Percentiles rank a stretch among this genome's conserved stretches.
phyloP scores from a whole-genome alignment of 1,140 invertebrate genomes.

The Trichogramma pretiosum region DNA sequence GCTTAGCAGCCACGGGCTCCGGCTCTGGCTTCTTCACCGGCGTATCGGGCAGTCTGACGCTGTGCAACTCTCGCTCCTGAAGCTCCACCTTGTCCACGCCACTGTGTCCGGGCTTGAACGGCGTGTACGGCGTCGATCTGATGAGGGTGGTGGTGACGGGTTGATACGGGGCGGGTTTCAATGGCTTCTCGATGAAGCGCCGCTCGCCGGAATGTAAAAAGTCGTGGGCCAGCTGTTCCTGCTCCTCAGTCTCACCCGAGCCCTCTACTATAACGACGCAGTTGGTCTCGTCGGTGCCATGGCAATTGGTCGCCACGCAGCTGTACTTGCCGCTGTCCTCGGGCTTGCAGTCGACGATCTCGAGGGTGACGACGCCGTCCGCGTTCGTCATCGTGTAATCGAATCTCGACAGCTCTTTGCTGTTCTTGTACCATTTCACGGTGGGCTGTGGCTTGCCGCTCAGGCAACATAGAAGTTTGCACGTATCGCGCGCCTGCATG shows the following conservation, averaged over 20 bases:
- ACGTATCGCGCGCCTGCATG: conserved; percentile 89
- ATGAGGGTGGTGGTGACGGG: conserved; percentile 41
- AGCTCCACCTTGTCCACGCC: conserved; percentile 18
- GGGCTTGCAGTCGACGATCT: conserved; percentile 89
- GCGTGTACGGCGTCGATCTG: conserved; percentile 13
- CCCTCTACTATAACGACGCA: conserved; percentile 97
- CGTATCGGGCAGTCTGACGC: conserved; percentile 17
- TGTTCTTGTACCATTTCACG: conserved; percentile 89
- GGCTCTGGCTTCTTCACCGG: conserved; percentile 2
- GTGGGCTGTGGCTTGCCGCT: conserved; percentile 88
- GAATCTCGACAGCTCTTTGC: conserved; percentile 78
- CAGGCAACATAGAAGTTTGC: conserved; percentile 95
- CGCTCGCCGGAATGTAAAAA: conserved; percentile 80
- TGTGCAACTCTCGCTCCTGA: conserved; percentile 20
- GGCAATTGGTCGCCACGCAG: conserved; percentile 83
- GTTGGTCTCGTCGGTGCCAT: conserved; percentile 88
- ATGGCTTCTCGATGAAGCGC: conserved; percentile 70
- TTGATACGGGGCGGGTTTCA: conserved; percentile 66
- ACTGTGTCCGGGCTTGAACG: conserved; percentile 28
- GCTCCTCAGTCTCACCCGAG: conserved; percentile 65
- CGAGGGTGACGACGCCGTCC: conserved; percentile 91
- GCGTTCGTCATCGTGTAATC: conserved; percentile 82
- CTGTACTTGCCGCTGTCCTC: conserved; percentile 94
- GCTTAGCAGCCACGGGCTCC: background rate
- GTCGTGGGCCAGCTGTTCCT: conserved; percentile 72